Percentiles rank a stretch among this genome's conserved stretches.
These are phyloP conservation scores for Eretmochelys imbricata DNA, from an alignment of 2,113 vertebrate species.

Conservation along the genomic window DNA sequence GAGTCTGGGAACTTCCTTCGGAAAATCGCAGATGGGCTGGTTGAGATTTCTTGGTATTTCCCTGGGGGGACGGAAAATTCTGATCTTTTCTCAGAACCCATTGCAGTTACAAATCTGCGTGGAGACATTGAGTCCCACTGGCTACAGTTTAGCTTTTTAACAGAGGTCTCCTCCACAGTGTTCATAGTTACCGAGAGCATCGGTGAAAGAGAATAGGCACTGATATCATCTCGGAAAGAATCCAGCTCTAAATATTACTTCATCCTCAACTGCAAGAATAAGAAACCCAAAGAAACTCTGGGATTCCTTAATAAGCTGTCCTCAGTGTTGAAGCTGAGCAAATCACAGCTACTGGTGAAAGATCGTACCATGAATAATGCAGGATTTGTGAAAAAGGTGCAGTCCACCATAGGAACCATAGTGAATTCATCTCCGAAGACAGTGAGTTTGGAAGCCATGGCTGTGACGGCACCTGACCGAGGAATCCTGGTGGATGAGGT, in stretches of 20 bases:
- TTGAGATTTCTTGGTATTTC: background rate
- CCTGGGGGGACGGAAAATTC: rapidly evolving
- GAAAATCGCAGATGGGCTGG: background rate
- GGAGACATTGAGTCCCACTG: too few relatives aligned
- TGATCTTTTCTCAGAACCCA: background rate
- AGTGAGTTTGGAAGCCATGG: constrained; percentile 60
- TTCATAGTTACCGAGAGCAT: background rate
- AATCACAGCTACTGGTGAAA: background rate
- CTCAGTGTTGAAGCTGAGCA: too few relatives aligned
- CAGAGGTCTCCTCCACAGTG: background rate
- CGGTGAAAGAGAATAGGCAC: too few relatives aligned
- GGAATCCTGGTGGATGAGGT: constrained; percentile 51
- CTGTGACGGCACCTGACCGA: constrained; percentile 36
- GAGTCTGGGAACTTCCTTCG: background rate
- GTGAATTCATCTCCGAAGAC: constrained; percentile 60
- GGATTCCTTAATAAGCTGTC: background rate
- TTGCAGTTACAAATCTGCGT: too few relatives aligned
- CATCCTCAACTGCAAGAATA: constrained; percentile 23
- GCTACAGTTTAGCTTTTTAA: too few relatives aligned
- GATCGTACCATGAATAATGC: background rate
- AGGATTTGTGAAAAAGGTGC: constrained; percentile 11
- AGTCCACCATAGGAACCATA: constrained; percentile 35
- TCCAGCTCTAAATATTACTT: too few relatives aligned
- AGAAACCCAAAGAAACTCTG: background rate
- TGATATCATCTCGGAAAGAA: too few relatives aligned